A percentile compares a stretch with the other conserved stretches of the same genome.
Conservation (phyloP, 2,113 vertebrate genomes). For the Albula glossodonta region DNA sequence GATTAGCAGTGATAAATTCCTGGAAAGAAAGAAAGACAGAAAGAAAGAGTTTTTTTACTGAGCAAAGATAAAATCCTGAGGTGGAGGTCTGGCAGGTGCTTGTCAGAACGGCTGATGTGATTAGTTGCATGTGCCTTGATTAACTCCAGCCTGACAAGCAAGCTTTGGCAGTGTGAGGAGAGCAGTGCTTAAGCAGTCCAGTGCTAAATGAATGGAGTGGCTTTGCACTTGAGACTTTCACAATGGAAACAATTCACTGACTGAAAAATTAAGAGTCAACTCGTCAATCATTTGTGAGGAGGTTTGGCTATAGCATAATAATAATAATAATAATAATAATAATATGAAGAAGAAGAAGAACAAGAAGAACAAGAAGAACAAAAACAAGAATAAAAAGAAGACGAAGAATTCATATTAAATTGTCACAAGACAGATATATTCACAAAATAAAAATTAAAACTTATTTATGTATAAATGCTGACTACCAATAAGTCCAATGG, state of each 20-base stretch:
- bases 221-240: constrained; percentile 49
- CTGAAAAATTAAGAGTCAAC: constrained; percentile 52
- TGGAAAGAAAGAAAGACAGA: no score
- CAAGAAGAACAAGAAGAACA: no score
- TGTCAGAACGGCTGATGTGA: constrained; percentile 65
- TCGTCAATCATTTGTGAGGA: constrained; percentile 1
- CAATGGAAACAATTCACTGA: constrained; percentile 67
- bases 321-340: no score
- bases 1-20: not conserved
- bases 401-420: no score
- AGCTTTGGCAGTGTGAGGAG: constrained; percentile 67
- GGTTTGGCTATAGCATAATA: not conserved
- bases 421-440: no score
- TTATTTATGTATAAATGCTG: no score
- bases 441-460: no score
- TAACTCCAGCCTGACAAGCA: constrained; percentile 69
- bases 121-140: constrained; percentile 67
- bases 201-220: constrained; percentile 57
- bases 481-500: no score
- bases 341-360: no score
- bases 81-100: constrained; percentile 55
- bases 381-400: no score
- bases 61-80: constrained; percentile 42
- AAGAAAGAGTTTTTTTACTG: no score
- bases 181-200: constrained; percentile 66